These are phyloP conservation scores for Ramphastos sulfuratus DNA, from an alignment of 2,113 vertebrate species.

Conservation along the genomic window DNA sequence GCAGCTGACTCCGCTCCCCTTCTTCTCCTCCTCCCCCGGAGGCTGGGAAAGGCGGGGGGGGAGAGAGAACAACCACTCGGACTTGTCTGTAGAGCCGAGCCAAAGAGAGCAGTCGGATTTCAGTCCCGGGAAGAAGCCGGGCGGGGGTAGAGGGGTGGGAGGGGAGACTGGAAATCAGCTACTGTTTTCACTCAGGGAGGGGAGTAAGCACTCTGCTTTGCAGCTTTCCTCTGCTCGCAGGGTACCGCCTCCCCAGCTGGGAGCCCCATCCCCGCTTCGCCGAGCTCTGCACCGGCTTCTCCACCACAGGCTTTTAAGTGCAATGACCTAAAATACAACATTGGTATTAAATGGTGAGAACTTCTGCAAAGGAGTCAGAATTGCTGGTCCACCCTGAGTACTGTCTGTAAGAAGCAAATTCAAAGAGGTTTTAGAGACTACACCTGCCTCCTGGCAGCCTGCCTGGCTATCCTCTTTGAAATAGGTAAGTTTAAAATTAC, in stretches of 20 bases:
- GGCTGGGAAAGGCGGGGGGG: not conserved
- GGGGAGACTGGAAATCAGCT: not conserved
- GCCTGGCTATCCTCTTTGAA: not conserved
- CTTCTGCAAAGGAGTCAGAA: not conserved
- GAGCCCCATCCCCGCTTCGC: not conserved
- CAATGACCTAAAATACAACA: accelerated
- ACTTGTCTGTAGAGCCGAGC: conserved; percentile 60
- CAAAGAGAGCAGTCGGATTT: conserved; percentile 64
- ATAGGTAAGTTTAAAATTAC: not conserved
- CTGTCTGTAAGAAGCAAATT: not conserved
- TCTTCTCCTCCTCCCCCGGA: not conserved
- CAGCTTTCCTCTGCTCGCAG: not conserved
- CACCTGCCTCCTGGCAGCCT: not conserved
- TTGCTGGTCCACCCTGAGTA: not conserved
- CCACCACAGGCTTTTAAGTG: not conserved
- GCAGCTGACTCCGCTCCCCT: not conserved
- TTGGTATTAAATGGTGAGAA: not conserved
- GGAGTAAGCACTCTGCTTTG: not conserved
- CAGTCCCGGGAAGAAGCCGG: not conserved
- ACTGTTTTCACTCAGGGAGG: conserved; percentile 31
- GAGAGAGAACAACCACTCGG: conserved; percentile 26
- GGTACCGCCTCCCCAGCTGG: not conserved
- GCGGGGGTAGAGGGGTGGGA: too few species aligned
- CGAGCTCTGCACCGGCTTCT: not conserved
- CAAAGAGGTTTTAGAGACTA: not conserved